These are phyloP conservation scores for Babyrousa celebensis DNA, from an alignment of 2,797 vertebrate genomes.

Conservation along the genomic window DNA sequence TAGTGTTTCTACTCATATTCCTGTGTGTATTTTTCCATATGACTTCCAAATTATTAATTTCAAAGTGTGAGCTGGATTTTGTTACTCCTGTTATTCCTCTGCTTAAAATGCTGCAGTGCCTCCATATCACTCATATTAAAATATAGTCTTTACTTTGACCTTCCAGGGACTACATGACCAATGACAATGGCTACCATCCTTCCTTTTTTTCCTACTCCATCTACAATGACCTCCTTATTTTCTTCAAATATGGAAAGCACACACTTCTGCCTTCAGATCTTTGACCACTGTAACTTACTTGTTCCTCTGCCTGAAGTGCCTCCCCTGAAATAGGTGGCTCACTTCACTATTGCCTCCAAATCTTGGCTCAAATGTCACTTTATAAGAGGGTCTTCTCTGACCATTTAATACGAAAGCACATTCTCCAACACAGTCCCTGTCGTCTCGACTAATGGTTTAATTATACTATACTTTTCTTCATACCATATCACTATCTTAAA, in stretches of 20 bases:
- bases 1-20: background rate
- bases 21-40: background rate
- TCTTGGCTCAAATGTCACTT: background rate
- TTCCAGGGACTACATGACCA: background rate
- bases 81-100: background rate
- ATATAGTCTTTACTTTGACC: background rate
- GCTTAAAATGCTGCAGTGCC: background rate
- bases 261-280: background rate
- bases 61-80: background rate
- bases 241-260: background rate
- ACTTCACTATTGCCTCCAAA: background rate
- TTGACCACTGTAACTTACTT: background rate
- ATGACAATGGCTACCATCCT: background rate
- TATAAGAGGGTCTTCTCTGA: background rate
- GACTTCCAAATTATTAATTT: constrained; percentile 3
- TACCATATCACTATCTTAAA: background rate
- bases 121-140: background rate
- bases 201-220: background rate
- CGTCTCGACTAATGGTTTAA: background rate
- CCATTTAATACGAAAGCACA: background rate
- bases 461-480: background rate
- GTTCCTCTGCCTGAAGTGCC: background rate
- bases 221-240: background rate
- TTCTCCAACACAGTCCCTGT: background rate
- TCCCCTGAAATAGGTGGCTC: background rate